Base-by-base conservation (phyloP, 2,113 vertebrate species). In the Megalops atlanticus region DNA sequence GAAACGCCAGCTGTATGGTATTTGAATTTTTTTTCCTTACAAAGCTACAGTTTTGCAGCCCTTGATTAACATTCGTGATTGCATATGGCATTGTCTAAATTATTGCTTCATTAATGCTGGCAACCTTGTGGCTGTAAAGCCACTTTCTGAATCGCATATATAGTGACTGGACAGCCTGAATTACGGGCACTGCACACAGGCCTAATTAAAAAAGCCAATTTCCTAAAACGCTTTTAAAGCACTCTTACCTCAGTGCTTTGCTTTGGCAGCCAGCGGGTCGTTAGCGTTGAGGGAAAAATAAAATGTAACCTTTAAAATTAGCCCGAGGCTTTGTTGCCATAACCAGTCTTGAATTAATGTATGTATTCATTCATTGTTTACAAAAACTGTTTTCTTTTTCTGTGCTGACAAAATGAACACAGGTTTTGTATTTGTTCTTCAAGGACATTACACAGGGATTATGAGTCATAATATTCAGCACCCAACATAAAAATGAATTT, bases 71-170 rank as follows among this genome's bases (percentile, higher is more conserved):
- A 81, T 68, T 64, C 70, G 68, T 38, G 36, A 58, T 2, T 4
- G 24, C 24, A 64, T n/a, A 75, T 11, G 38, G 38, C 24, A 7
- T n/a, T 4, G 73, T 16, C 11, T 33, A 72, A 75, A 21, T 64
- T 21, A 16, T 31, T 74, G 39, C 8, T 74, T 80, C 39, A 40
- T 73, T 73, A 64, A 74, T 41, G n/a, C n/a, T 33, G 38, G 45
- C 8, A 54, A 27, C 52, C 79, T 72, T 33, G 45, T n/a, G 31
- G 45, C 35, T 39, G 47, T 43, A 71, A 18, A 45, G 21, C 54
- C 43, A n/a, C 43, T 58, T 4, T n/a, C 3, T 24, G 72, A 7
- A 39, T 0, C 4, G 5, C 31, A 27, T 21, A 27, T 21, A 18
- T 70, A 12, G 10, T 27, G 31, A 31, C 6, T 39, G n/a, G 43